phyloP scores from a whole-genome alignment of 2,113 vertebrate species.

The Gila orcuttii region DNA sequence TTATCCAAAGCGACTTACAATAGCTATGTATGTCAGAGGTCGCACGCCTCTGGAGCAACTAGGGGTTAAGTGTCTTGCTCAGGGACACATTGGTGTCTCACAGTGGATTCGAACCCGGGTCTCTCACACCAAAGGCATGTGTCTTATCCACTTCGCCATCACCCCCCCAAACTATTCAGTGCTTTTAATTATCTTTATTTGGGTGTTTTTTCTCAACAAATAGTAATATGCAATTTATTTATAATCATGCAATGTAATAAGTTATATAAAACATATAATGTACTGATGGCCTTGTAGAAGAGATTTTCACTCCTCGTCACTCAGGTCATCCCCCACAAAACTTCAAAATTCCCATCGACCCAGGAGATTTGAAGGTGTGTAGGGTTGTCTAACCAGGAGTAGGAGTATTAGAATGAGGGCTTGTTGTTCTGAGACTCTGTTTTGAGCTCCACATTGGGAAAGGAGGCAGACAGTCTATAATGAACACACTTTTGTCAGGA shows the following conservation, averaged over 20 bases:
- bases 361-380: background rate
- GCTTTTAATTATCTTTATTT: background rate
- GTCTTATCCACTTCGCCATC: too few relatives aligned
- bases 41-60: too few relatives aligned
- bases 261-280: too few relatives aligned
- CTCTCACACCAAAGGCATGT: too few relatives aligned
- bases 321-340: background rate
- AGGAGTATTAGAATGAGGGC: constrained; percentile 37
- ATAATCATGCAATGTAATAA: background rate
- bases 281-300: background rate
- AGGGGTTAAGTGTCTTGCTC: too few relatives aligned
- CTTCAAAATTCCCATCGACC: background rate
- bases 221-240: background rate
- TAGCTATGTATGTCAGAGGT: too few relatives aligned
- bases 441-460: constrained; percentile 39
- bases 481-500: constrained; percentile 59
- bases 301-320: background rate
- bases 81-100: too few relatives aligned
- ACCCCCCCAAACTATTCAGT: too few relatives aligned
- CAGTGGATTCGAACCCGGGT: too few relatives aligned
- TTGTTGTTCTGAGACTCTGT: constrained; percentile 9
- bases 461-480: constrained; percentile 59
- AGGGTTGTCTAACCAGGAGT: constrained; percentile 21
- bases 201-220: background rate
- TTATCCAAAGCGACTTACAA: too few relatives aligned